Evolutionary conservation across 2,797 vertebrate genomes (phyloP).

Genomic region (Pristis pectinata): DNA sequence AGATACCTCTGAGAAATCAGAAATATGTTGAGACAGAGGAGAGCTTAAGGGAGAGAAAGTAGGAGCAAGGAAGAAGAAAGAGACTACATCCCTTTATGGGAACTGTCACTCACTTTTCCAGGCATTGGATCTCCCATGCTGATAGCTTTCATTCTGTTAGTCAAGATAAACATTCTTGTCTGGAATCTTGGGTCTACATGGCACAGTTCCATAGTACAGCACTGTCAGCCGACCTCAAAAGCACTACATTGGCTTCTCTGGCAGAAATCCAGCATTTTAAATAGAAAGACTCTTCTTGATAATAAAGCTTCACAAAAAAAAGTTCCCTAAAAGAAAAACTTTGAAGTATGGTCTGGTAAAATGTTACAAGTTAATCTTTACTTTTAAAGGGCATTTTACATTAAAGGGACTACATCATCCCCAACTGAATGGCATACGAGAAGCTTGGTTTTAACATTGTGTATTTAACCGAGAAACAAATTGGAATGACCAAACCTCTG

Average conservation of each 20-base stretch:
- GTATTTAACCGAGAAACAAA: neutral
- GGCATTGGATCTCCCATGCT: neutral
- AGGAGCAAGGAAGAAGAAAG: neutral
- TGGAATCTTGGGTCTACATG: slow-evolving; percentile 21
- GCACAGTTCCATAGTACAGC: neutral
- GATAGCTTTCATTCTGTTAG: slow-evolving; percentile 26
- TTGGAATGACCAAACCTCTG: neutral
- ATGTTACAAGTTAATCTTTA: neutral
- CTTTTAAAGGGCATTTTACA: neutral
- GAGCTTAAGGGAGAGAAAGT: neutral
- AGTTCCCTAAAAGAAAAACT: neutral
- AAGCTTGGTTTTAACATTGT: neutral
- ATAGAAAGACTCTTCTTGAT: neutral
- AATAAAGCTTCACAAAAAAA: neutral
- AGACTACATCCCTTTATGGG: neutral
- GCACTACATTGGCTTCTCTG: neutral
- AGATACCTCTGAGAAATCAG: neutral
- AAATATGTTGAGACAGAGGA: neutral
- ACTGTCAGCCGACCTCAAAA: neutral
- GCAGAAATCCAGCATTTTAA: neutral
- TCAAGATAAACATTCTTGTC: slow-evolving; percentile 29
- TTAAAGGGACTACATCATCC: neutral
- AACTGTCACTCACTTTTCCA: neutral
- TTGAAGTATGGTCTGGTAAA: neutral
- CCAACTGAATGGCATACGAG: neutral